Percentiles rank a stretch among this genome's conserved stretches.
These are phyloP conservation scores for Rhincodon typus DNA, from an alignment of 2,797 vertebrate species.

Conservation along the genomic window DNA sequence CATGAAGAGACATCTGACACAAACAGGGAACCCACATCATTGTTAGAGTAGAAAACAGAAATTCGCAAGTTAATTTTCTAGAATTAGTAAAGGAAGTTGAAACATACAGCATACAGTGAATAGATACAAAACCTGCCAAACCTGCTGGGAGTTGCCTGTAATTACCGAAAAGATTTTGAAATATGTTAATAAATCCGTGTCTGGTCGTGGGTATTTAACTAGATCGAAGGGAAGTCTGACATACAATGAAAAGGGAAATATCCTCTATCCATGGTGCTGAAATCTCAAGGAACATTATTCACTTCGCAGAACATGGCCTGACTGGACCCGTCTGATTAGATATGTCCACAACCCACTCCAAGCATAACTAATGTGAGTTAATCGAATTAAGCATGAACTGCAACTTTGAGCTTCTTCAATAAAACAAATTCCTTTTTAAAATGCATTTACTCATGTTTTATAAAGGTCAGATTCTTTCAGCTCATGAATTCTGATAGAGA, in stretches of 20 bases:
- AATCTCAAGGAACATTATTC: background rate
- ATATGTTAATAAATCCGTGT: background rate
- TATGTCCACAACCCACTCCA: background rate
- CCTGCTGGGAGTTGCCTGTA: background rate
- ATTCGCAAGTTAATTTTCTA: background rate
- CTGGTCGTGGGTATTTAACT: background rate
- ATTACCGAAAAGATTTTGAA: background rate
- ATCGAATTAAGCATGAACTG: background rate
- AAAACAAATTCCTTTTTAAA: background rate
- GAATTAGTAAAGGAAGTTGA: background rate
- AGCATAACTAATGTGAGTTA: background rate
- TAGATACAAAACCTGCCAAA: background rate
- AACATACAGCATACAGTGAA: background rate
- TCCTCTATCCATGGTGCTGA: slow-evolving; percentile 30
- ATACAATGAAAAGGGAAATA: background rate
- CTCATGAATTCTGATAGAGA: background rate
- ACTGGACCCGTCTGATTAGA: background rate
- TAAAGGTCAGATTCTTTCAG: background rate
- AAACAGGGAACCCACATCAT: background rate
- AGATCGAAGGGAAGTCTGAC: background rate
- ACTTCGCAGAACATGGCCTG: background rate
- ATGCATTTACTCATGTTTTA: background rate
- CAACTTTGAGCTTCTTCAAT: background rate
- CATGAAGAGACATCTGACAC: background rate
- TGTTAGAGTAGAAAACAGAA: background rate